phyloP scores from a whole-genome alignment of 2,888 invertebrate genomes.

The Galerucella nymphaeae region DNA sequence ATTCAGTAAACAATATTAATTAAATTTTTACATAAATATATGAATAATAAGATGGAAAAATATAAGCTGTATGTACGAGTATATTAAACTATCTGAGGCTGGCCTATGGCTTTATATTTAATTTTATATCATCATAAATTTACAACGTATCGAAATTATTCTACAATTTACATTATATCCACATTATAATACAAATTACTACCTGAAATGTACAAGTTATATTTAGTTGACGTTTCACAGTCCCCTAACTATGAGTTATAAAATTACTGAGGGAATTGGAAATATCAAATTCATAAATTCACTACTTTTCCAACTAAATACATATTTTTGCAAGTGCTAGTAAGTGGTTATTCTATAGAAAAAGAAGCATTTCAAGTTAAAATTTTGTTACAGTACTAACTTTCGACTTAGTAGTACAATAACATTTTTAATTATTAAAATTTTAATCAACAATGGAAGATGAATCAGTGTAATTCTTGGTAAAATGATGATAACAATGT shows the following conservation, averaged over 20 bases:
- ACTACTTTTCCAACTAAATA: conserved; percentile 34
- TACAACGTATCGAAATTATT: conserved; percentile 57
- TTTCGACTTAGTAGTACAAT: too few relatives aligned
- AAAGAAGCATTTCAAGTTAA: too few relatives aligned
- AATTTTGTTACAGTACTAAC: too few relatives aligned
- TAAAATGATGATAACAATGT: too few relatives aligned
- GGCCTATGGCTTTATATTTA: conserved; percentile 51
- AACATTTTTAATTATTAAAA: too few relatives aligned
- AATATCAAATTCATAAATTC: conserved; percentile 52
- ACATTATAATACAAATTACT: conserved; percentile 59
- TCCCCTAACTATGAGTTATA: conserved; percentile 53
- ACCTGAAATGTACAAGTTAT: conserved; percentile 53
- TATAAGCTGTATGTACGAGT: background rate
- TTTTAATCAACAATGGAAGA: too few relatives aligned
- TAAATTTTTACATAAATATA: too few relatives aligned
- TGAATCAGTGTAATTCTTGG: too few relatives aligned
- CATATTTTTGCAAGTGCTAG: too few relatives aligned
- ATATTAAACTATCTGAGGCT: background rate
- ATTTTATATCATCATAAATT: conserved; percentile 57
- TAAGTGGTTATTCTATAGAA: too few relatives aligned
- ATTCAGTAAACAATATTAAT: too few relatives aligned
- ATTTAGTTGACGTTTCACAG: conserved; percentile 54
- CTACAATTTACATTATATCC: conserved; percentile 52
- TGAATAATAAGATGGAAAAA: too few relatives aligned
- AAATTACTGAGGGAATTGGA: conserved; percentile 46